Evolutionary conservation across 2,797 vertebrate species (phyloP).

Genomic region (Acipenser oxyrinchus): DNA sequence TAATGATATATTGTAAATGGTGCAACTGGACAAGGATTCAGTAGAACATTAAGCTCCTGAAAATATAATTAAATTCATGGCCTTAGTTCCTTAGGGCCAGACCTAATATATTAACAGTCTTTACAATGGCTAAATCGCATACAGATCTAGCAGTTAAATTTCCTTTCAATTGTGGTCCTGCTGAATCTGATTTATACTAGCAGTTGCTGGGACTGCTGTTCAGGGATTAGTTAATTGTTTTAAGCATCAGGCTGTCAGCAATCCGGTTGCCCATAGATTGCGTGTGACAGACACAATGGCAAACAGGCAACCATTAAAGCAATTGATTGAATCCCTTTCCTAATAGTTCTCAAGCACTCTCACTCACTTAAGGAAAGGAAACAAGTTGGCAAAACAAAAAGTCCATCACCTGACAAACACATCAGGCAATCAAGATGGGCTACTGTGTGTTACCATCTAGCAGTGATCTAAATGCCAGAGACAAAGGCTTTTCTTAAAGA

Average conservation of each 20-base stretch:
- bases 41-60: no score
- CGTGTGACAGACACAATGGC: slow-evolving; percentile 7
- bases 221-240: slow-evolving; percentile 14
- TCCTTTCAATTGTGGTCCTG: no score
- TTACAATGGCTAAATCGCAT: no score
- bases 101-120: no score
- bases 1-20: no score
- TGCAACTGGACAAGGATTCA: no score
- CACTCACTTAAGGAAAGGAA: slow-evolving; percentile 8
- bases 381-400: neutral
- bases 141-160: no score
- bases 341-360: slow-evolving; percentile 1
- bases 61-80: no score
- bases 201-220: slow-evolving; percentile 1
- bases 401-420: neutral
- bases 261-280: slow-evolving; percentile 12
- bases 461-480: no score
- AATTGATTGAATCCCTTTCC: slow-evolving; percentile 11
- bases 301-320: slow-evolving; percentile 10
- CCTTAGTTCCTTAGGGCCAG: no score
- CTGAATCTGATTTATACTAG: slow-evolving; percentile 1
- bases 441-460: no score
- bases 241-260: slow-evolving; percentile 5
- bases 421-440: neutral
- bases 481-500: no score